Conservation (phyloP, 2,113 vertebrate species). For the Poecile atricapillus region DNA sequence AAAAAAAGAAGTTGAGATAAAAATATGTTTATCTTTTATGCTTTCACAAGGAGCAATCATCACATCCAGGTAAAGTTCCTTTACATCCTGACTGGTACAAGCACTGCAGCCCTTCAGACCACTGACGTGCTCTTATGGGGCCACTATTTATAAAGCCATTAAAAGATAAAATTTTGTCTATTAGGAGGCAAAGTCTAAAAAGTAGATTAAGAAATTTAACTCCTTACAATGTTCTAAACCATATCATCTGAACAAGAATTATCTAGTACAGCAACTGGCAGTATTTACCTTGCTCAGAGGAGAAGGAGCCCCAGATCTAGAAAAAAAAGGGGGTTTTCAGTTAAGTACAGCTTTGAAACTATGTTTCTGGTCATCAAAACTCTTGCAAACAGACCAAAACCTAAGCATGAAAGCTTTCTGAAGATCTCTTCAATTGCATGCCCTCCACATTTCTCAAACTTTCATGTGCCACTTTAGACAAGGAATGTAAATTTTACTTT, state of each 20-base stretch:
- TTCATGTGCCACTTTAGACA: neutral
- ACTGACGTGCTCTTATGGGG: neutral
- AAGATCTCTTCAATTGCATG: neutral
- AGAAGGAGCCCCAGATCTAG: conserved; percentile 81
- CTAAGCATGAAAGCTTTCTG: neutral
- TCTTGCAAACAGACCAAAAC: neutral
- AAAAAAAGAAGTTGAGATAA: neutral
- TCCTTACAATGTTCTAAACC: neutral
- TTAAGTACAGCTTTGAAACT: neutral
- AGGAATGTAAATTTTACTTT: neutral
- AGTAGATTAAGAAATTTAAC: neutral
- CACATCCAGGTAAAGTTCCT: neutral
- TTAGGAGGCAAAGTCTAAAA: neutral
- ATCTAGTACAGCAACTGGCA: neutral
- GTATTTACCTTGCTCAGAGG: conserved; percentile 80
- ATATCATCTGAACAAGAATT: neutral
- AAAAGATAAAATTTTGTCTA: neutral
- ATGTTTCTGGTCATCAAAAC: neutral
- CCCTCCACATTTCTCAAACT: neutral
- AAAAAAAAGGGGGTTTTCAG: neutral
- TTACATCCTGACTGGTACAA: neutral
- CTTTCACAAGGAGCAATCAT: neutral
- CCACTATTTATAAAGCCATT: neutral
- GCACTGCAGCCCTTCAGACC: neutral
- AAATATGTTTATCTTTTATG: neutral